These are phyloP conservation scores for Shinisaurus crocodilurus DNA, from an alignment of 2,113 vertebrate species.

Conservation along the genomic window DNA sequence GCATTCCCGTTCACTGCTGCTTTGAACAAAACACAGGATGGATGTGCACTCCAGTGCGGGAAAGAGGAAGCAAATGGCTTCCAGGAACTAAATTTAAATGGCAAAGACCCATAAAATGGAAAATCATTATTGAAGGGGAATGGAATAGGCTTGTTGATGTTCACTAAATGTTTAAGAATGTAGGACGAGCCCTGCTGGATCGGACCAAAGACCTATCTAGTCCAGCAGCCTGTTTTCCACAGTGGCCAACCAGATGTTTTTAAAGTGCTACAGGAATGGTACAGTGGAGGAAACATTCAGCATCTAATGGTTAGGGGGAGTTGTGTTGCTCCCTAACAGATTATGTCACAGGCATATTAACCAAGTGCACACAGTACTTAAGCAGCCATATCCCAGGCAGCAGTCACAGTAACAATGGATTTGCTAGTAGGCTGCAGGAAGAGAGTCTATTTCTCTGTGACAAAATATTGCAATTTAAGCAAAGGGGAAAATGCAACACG, in stretches of 20 bases:
- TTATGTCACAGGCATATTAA: background rate
- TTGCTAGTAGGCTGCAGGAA: background rate
- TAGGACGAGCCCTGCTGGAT: background rate
- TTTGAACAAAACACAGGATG: background rate
- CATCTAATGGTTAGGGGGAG: background rate
- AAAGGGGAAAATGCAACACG: background rate
- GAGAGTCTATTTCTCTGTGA: background rate
- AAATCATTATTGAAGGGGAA: background rate
- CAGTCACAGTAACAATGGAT: background rate
- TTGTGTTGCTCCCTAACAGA: background rate
- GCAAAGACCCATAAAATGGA: no score
- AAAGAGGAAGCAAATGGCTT: background rate
- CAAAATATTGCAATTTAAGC: background rate
- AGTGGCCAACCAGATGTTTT: background rate
- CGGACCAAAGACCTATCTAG: background rate
- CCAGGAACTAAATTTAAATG: background rate
- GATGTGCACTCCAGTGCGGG: background rate
- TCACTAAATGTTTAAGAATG: background rate
- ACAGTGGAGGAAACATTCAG: background rate
- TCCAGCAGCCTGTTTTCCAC: background rate
- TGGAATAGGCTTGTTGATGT: background rate
- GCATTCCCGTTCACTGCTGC: background rate
- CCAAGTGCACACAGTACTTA: background rate
- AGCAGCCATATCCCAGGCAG: background rate
- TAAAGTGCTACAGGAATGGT: background rate